Percentiles rank a stretch among this genome's conserved stretches.
Evolutionary conservation across 2,888 invertebrate species (phyloP).

Genomic region (Cantharis rufa): DNA sequence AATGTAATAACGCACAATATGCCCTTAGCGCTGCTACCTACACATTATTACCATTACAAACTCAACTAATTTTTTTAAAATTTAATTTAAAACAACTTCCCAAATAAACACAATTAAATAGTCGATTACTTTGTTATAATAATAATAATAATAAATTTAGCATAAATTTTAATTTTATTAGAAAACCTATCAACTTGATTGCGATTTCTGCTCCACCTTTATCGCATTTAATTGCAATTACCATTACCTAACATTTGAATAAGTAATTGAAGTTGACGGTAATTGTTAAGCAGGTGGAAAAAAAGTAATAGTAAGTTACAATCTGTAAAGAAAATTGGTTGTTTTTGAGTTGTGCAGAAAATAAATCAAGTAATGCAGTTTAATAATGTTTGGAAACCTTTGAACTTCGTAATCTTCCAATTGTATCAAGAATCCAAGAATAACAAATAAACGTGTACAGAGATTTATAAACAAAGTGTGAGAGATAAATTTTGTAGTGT

Average conservation of each 20-base stretch:
- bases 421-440: constrained; percentile 37
- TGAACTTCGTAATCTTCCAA: constrained; percentile 37
- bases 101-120: background rate
- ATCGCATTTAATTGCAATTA: background rate
- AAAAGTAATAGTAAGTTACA: background rate
- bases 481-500: constrained; percentile 35
- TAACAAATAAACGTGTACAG: constrained; percentile 30
- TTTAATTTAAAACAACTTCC: background rate
- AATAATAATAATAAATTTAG: too few species aligned
- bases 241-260: background rate
- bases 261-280: background rate
- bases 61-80: background rate
- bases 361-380: background rate
- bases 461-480: constrained; percentile 40
- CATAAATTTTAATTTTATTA: background rate
- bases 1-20: background rate
- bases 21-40: background rate
- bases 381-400: constrained; percentile 16
- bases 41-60: background rate
- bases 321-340: background rate
- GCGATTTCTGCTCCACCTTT: background rate
- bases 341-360: background rate
- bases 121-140: background rate
- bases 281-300: background rate
- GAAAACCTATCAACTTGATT: background rate